phyloP scores from a whole-genome alignment of 2,888 invertebrate genomes.

The Pachycephus smyrnensis region DNA sequence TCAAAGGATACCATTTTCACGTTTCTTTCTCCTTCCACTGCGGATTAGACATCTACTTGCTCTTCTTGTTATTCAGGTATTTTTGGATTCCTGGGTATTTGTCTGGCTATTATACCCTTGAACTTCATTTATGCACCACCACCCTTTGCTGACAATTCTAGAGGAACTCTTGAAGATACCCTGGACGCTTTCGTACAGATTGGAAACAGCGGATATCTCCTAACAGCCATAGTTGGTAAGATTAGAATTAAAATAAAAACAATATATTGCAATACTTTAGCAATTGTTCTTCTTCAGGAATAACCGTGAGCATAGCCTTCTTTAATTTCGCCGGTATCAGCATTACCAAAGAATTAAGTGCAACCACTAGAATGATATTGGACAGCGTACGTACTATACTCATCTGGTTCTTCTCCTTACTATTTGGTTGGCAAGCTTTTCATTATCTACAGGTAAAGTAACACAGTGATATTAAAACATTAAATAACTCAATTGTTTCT shows the following conservation, averaged over 20 bases:
- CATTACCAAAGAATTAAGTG: conserved; percentile 93
- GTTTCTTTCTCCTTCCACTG: neutral
- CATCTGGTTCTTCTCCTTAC: conserved; percentile 88
- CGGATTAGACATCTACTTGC: conserved; percentile 4
- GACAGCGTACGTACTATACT: conserved; percentile 90
- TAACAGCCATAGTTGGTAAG: conserved; percentile 76
- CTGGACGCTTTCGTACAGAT: conserved; percentile 89
- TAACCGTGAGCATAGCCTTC: conserved; percentile 88
- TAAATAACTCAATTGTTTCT: conserved; percentile 2
- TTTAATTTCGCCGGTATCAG: conserved; percentile 94
- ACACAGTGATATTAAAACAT: neutral
- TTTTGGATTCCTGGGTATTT: conserved; percentile 77
- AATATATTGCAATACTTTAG: conserved; percentile 3
- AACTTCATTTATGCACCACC: conserved; percentile 82
- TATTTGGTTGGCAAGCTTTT: conserved; percentile 83
- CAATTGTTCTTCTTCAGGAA: conserved; percentile 70
- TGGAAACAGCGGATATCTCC: conserved; percentile 72
- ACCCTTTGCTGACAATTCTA: conserved; percentile 82
- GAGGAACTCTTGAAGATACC: conserved; percentile 84
- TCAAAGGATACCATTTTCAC: neutral
- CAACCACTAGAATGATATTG: conserved; percentile 90
- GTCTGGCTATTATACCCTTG: conserved; percentile 78
- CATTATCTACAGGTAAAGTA: conserved; percentile 76
- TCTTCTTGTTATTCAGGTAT: conserved; percentile 65
- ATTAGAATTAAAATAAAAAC: conserved; percentile 19